Evolutionary conservation across 2,113 vertebrate species (phyloP).

Genomic region (Electrona antarctica): DNA sequence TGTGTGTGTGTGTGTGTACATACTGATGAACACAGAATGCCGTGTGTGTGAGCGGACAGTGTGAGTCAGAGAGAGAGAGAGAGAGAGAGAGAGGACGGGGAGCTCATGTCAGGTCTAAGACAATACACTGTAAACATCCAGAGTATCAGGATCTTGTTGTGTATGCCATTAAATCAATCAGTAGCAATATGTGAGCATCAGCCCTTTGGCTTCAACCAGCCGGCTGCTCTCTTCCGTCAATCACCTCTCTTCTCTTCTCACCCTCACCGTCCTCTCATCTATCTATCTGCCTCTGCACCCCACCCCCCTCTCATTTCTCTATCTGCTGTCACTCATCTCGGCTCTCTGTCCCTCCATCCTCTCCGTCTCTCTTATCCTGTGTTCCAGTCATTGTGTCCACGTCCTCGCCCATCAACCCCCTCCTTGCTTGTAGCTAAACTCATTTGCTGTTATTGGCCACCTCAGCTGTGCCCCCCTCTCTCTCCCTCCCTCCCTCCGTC

Average conservation of each 20-base stretch:
- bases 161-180: conserved; percentile 50
- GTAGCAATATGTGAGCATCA: conserved; percentile 55
- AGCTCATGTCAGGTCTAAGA: conserved; percentile 41
- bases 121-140: background rate
- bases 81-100: background rate
- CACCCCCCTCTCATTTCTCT: conserved; percentile 43
- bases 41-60: background rate
- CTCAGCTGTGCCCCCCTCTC: conserved; percentile 72
- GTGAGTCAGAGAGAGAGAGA: conserved; percentile 6
- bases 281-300: conserved; percentile 50
- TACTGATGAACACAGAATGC: conserved; percentile 16
- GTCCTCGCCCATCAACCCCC: conserved; percentile 46
- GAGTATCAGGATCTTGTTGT: no score
- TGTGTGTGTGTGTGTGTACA: conserved; percentile 1
- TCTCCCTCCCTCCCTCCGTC: conserved; percentile 31
- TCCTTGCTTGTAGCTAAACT: conserved; percentile 72
- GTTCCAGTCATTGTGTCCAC: conserved; percentile 67
- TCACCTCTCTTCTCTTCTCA: conserved; percentile 54
- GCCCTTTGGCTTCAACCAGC: conserved; percentile 51
- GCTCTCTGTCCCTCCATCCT: conserved; percentile 40
- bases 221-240: conserved; percentile 6
- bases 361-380: conserved; percentile 43
- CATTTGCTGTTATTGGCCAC: conserved; percentile 81
- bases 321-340: conserved; percentile 65
- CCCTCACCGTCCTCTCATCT: conserved; percentile 55